Conservation (phyloP, 2,888 invertebrate species). For the Caenorhabditis panamensis region DNA sequence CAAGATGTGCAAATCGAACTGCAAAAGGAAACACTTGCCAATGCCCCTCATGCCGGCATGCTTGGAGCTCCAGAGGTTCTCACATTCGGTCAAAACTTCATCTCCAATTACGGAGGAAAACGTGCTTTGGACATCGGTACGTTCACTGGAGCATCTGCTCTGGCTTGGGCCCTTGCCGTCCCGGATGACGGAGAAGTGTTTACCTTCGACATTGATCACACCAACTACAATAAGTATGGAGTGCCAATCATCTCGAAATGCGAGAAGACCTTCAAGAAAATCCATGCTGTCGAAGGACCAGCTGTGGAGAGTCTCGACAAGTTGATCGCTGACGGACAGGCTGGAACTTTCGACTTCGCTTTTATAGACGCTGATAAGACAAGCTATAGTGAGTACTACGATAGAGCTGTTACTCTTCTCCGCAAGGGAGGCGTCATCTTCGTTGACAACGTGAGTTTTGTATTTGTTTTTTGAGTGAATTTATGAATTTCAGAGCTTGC, state of each 20-base stretch:
- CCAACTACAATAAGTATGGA: constrained; percentile 63
- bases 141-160: constrained; percentile 82
- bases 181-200: constrained; percentile 82
- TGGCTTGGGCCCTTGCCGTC: constrained; percentile 82
- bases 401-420: constrained; percentile 81
- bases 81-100: constrained; percentile 72
- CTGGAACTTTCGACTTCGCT: constrained; percentile 75
- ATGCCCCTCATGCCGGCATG: constrained; percentile 59
- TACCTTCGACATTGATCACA: constrained; percentile 66
- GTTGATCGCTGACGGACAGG: constrained; percentile 72
- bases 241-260: constrained; percentile 64
- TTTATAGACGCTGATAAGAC: constrained; percentile 82
- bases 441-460: constrained; percentile 82
- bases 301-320: too few relatives aligned
- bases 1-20: constrained; percentile 70
- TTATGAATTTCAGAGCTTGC: constrained; percentile 56
- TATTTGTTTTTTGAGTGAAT: too few relatives aligned
- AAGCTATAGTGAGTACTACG: constrained; percentile 82
- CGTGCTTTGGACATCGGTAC: constrained; percentile 72
- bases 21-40: constrained; percentile 65
- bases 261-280: constrained; percentile 60
- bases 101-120: constrained; percentile 68
- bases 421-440: constrained; percentile 82
- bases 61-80: constrained; percentile 75
- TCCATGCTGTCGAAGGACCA: constrained; percentile 63